A percentile compares a stretch with the other conserved stretches of the same genome.
Conservation (phyloP, 2,797 vertebrate genomes). For the Mallotus villosus region DNA sequence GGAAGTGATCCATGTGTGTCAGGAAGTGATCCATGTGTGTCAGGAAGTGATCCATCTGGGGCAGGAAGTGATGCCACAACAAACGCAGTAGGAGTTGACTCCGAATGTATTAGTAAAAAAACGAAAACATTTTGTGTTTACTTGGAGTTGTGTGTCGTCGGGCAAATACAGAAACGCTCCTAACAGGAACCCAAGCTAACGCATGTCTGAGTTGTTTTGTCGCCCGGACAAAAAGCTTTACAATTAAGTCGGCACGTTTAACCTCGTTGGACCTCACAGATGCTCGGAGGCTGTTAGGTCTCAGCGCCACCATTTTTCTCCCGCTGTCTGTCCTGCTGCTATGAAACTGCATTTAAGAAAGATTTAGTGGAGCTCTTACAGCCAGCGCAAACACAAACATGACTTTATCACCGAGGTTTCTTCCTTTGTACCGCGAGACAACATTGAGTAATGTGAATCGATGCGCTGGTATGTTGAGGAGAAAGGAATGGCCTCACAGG, state of each 20-base stretch:
- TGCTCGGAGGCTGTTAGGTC: slow-evolving; percentile 8
- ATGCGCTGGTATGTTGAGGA: not conserved
- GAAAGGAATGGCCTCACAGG: slow-evolving; percentile 36
- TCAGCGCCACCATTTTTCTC: slow-evolving; percentile 8
- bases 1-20: too few relatives aligned
- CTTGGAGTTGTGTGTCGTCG: too few relatives aligned
- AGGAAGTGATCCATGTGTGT: too few relatives aligned
- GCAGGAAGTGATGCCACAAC: slow-evolving; percentile 25
- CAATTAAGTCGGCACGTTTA: slow-evolving; percentile 17
- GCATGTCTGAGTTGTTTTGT: slow-evolving; percentile 1
- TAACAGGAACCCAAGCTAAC: not conserved
- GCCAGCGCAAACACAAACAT: slow-evolving; percentile 18
- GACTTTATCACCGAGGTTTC: too few relatives aligned
- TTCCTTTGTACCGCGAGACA: too few relatives aligned
- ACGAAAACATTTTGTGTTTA: too few relatives aligned
- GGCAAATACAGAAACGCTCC: too few relatives aligned
- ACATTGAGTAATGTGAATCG: too few relatives aligned
- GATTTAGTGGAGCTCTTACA: not conserved
- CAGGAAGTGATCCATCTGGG: slow-evolving; percentile 23
- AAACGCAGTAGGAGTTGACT: too few relatives aligned
- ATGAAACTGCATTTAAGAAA: slow-evolving; percentile 24
- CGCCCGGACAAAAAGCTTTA: slow-evolving; percentile 1
- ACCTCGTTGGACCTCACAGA: slow-evolving; percentile 22
- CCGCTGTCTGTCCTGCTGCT: slow-evolving; percentile 17
- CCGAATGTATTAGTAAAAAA: too few relatives aligned